Evolutionary conservation across 1,140 invertebrate genomes (phyloP), one percentile per base, ranked within the genome.

Genomic region (Drosophila mauritiana): DNA sequence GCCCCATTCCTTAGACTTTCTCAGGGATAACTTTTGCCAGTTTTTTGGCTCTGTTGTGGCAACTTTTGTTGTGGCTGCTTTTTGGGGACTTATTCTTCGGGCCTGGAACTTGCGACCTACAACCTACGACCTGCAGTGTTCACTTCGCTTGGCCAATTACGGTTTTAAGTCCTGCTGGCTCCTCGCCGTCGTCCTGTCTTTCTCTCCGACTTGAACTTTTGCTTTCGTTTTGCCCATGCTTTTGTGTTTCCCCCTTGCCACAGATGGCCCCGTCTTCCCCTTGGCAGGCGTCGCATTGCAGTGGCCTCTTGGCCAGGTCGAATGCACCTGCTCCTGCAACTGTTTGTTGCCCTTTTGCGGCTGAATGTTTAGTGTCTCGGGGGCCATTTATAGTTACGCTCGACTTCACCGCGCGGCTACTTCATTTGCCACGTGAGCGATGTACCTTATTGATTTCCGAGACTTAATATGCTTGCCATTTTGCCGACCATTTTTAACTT

Each of bases 101-200:
- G 27, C 11, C 36, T 51, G 49, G 11, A 52, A 40, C 15, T 36
- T 42, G 34, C 39, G 27, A 53, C 45, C 52, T 62, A 36, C 22
- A 34, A 48, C 34, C 36, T 72, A 17, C 15, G 34, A 52, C 49
- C 74, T 77, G 57, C 34, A 54, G 74, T 77, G 73, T 51, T 72
- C 67, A 67, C 61, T 88, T 81, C 67, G 83, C 83, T 88, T 69
- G 83, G 83, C 83, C 83, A 88, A 86, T 86, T 86, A 86, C 79
- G 61, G 83, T 62, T 81, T 46, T 65, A 79, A 73, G 80, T 76
- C 31, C 39, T 34, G 27, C 42, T 25, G 54, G 34, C 34, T 52
- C 13, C 58, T 65, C 43, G 17, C 17, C 17, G 34, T 20, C 74
- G 70, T 65, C 68, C 58, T 51, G 67, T 40, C 67, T 31, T n/a